phyloP scores from a whole-genome alignment of 2,888 invertebrate genomes.

The Ptychoptera albimana region DNA sequence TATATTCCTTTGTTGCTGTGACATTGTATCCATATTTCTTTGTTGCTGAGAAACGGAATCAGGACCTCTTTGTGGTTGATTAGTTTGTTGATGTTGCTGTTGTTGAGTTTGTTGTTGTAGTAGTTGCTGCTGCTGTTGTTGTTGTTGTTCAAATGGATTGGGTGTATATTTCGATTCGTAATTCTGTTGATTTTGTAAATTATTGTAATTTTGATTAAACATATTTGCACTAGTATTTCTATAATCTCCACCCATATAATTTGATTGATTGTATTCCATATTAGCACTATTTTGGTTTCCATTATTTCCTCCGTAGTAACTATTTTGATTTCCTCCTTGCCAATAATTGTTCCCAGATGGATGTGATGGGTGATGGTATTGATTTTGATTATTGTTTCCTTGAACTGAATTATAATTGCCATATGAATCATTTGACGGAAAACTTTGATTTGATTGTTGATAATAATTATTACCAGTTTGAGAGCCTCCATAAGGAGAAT shows the following conservation, averaged over 20 bases:
- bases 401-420: conserved; percentile 21
- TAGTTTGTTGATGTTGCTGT: conserved; percentile 2
- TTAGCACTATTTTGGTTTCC: background rate
- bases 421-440: conserved; percentile 18
- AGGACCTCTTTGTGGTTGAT: conserved; percentile 1
- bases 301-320: background rate
- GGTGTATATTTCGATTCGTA: conserved; percentile 6
- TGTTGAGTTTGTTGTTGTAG: conserved; percentile 26
- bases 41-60: background rate
- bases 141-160: conserved; percentile 16
- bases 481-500: conserved; percentile 3
- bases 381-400: conserved; percentile 15
- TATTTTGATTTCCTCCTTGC: too few relatives aligned
- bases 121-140: background rate
- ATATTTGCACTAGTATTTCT: too few relatives aligned
- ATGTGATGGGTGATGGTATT: conserved; percentile 15
- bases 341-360: too few relatives aligned
- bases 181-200: background rate
- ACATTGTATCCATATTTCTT: too few relatives aligned
- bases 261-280: background rate
- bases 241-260: too few relatives aligned
- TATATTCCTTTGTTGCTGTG: too few relatives aligned
- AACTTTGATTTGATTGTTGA: conserved; percentile 8
- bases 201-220: too few relatives aligned
- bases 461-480: conserved; percentile 20